Conservation (phyloP, 1,140 invertebrate genomes). For the Bombus confusus region DNA sequence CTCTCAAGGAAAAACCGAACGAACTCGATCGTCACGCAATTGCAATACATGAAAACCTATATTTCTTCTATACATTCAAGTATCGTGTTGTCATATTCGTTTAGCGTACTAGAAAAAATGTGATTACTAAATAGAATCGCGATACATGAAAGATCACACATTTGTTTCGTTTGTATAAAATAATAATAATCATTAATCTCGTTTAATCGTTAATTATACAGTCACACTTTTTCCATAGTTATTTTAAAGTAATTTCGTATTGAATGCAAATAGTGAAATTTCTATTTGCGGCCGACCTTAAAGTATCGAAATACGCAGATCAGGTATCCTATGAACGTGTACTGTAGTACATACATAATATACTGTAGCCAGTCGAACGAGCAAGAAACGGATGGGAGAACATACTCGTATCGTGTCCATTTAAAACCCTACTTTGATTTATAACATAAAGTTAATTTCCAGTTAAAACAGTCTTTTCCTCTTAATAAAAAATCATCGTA, state of each 20-base stretch:
- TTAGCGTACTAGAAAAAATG: not conserved
- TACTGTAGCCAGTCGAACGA: conserved; percentile 69
- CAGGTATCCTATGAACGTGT: conserved; percentile 63
- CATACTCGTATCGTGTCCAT: conserved; percentile 58
- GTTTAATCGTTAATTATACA: not conserved
- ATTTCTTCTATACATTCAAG: not conserved
- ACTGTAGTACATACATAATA: conserved; percentile 5
- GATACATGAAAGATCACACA: not conserved
- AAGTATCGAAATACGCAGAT: conserved; percentile 71
- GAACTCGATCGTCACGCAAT: not conserved
- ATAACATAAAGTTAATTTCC: not conserved
- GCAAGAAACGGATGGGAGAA: conserved; percentile 72
- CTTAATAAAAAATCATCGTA: not conserved
- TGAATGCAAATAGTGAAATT: conserved; percentile 41
- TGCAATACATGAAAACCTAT: not conserved
- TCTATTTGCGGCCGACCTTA: conserved; percentile 66
- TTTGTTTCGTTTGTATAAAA: not conserved
- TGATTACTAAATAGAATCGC: not conserved
- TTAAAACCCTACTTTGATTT: conserved; percentile 13
- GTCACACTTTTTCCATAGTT: not conserved
- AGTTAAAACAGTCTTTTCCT: not conserved
- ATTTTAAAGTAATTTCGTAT: conserved; percentile 17
- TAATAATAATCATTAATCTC: not conserved
- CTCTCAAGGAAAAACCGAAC: too few species aligned
- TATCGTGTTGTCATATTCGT: not conserved